These are phyloP conservation scores for Girardinus metallicus DNA, from an alignment of 2,797 vertebrate genomes.

Conservation along the genomic window DNA sequence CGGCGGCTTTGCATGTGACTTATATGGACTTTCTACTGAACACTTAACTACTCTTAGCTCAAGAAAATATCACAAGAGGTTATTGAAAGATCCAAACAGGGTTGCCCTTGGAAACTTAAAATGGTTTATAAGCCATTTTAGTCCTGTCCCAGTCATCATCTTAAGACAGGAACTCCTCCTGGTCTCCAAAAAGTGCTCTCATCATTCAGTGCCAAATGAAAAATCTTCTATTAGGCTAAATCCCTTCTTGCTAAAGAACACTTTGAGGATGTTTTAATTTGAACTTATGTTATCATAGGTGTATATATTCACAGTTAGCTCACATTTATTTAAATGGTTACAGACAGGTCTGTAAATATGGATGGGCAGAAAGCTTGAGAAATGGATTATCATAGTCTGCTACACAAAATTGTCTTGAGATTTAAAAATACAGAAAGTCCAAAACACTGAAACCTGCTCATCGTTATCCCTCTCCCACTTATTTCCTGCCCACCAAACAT, in stretches of 20 bases:
- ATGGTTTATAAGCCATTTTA: neutral
- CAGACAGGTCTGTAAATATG: neutral
- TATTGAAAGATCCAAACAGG: neutral
- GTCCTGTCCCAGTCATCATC: neutral
- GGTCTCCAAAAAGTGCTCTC: neutral
- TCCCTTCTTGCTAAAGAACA: neutral
- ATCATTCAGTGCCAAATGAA: neutral
- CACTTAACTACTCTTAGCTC: neutral
- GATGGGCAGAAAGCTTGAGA: neutral
- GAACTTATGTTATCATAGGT: neutral
- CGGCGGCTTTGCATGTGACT: no score
- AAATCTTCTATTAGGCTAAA: neutral
- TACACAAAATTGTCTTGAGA: constrained; percentile 6
- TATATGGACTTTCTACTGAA: neutral
- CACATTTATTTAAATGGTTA: neutral
- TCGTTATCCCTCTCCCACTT: neutral
- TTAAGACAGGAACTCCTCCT: neutral
- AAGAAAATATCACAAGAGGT: neutral
- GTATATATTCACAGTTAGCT: neutral
- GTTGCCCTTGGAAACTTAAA: neutral
- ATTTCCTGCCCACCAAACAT: constrained; percentile 27
- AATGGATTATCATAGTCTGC: neutral
- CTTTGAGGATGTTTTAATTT: neutral
- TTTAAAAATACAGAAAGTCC: constrained; percentile 28
- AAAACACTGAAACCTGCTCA: neutral